Evolutionary conservation across 2,888 invertebrate species (phyloP).

Genomic region (Melolontha melolontha): DNA sequence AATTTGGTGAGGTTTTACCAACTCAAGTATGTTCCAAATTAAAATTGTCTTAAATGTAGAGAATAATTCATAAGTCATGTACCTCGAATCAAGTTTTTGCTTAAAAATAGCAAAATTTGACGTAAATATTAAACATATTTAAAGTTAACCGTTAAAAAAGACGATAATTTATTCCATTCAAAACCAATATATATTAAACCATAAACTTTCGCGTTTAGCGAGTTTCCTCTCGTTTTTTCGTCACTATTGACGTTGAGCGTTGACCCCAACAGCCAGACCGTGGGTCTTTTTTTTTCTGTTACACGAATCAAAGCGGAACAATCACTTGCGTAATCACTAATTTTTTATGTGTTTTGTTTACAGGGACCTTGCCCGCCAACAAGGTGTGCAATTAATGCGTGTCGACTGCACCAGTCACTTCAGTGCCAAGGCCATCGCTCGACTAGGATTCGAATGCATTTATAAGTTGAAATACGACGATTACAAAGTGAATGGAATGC

Average conservation of each 20-base stretch:
- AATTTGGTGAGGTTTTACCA: too few relatives aligned
- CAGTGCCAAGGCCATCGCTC: conserved; percentile 79
- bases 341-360: conserved; percentile 56
- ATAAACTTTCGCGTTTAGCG: too few relatives aligned
- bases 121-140: too few relatives aligned
- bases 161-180: too few relatives aligned
- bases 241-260: conserved; percentile 9
- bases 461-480: conserved; percentile 75
- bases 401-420: conserved; percentile 82
- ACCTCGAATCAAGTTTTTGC: too few relatives aligned
- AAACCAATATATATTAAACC: too few relatives aligned
- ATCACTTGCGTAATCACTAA: conserved; percentile 18
- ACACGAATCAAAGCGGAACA: conserved; percentile 4
- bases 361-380: conserved; percentile 71
- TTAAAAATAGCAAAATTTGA: too few relatives aligned
- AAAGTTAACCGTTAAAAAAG: too few relatives aligned
- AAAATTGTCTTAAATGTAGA: too few relatives aligned
- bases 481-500: conserved; percentile 71
- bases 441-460: conserved; percentile 77
- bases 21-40: too few relatives aligned
- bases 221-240: background rate
- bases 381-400: conserved; percentile 72
- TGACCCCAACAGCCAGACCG: conserved; percentile 7
- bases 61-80: too few relatives aligned
- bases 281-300: background rate